A percentile compares a stretch with the other conserved stretches of the same genome.
phyloP scores from a whole-genome alignment of 2,888 invertebrate genomes.

The Philopedon plagiatum region DNA sequence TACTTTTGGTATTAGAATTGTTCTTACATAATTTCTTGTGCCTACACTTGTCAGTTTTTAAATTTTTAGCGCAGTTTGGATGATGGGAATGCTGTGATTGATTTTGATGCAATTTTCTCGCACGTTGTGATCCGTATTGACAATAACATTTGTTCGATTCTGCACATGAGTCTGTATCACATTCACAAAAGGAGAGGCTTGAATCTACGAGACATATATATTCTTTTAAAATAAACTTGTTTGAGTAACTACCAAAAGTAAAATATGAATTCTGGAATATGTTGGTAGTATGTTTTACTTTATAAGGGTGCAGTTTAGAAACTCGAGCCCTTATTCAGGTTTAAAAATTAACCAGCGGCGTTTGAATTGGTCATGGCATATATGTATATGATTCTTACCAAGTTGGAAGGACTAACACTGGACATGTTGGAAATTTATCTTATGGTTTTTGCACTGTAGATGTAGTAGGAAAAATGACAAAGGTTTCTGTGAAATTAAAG shows the following conservation, averaged over 20 bases:
- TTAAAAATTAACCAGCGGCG: too few species aligned
- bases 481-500: too few species aligned
- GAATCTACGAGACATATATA: slow-evolving; percentile 75
- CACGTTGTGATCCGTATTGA: slow-evolving; percentile 58
- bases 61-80: slow-evolving; percentile 38
- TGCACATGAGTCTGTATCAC: slow-evolving; percentile 89
- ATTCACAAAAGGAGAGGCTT: slow-evolving; percentile 76
- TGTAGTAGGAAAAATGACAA: too few species aligned
- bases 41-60: slow-evolving; percentile 51
- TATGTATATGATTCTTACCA: too few species aligned
- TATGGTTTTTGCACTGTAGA: too few species aligned
- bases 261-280: too few species aligned
- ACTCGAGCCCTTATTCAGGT: too few species aligned
- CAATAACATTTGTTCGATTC: slow-evolving; percentile 93
- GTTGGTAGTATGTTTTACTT: too few species aligned
- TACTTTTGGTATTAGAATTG: slow-evolving; percentile 65
- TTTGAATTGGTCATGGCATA: too few species aligned
- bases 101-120: slow-evolving; percentile 51
- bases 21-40: slow-evolving; percentile 66
- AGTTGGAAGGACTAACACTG: too few species aligned
- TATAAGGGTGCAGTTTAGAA: too few species aligned
- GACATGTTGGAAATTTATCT: too few species aligned
- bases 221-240: neutral
- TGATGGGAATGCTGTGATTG: slow-evolving; percentile 61
- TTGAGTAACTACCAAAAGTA: neutral